Evolutionary conservation across 2,797 vertebrate species (phyloP).

Genomic region (Anas bernieri): DNA sequence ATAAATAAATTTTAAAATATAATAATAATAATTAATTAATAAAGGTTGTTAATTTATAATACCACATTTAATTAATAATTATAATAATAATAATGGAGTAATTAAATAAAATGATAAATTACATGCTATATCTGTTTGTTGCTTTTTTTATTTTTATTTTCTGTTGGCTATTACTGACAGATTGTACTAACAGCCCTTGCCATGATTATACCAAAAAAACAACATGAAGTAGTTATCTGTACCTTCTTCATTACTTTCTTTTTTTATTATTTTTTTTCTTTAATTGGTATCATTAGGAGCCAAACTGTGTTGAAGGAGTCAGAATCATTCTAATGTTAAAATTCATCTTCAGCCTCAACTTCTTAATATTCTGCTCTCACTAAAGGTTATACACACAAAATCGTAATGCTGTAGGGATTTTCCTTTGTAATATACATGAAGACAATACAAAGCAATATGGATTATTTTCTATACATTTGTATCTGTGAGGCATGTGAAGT

Average conservation of each 20-base stretch:
- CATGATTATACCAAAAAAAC: neutral
- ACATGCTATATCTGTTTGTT: neutral
- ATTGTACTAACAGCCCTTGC: neutral
- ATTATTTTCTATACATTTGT: conserved; percentile 50
- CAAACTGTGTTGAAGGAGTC: neutral
- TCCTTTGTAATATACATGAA: conserved; percentile 42
- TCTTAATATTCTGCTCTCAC: conserved; percentile 39
- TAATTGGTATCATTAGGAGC: neutral
- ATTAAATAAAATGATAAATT: neutral
- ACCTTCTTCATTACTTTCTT: neutral
- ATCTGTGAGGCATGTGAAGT: conserved; percentile 16
- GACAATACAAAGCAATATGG: conserved; percentile 38
- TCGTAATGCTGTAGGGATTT: conserved; percentile 24
- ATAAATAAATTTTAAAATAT: too few relatives aligned
- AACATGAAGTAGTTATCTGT: neutral
- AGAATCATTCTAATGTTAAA: neutral
- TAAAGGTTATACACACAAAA: neutral
- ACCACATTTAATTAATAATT: too few relatives aligned
- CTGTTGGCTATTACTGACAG: neutral
- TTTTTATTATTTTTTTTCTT: neutral
- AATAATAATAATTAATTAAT: too few relatives aligned
- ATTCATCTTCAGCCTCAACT: conserved; percentile 15
- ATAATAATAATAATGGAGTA: neutral
- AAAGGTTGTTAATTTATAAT: too few relatives aligned
- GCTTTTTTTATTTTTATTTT: neutral